Conservation (phyloP, 2,113 vertebrate species). For the Hypomesus transpacificus region DNA sequence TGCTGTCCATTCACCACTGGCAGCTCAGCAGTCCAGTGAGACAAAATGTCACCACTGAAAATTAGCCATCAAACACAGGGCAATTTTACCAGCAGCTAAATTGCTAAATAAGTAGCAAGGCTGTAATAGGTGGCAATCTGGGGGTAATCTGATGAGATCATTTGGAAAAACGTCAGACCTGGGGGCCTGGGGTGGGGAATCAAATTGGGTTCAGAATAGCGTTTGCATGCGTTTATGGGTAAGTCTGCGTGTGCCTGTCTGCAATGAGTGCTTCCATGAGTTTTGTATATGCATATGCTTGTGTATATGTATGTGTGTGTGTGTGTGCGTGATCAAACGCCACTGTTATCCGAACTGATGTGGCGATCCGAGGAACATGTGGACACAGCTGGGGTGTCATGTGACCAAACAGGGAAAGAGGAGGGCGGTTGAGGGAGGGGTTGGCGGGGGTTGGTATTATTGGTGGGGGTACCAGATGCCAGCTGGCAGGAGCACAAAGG, state of each 20-base stretch:
- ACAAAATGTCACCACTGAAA: conserved; percentile 71
- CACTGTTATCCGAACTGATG: conserved; percentile 79
- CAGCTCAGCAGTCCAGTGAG: conserved; percentile 50
- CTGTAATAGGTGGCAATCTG: conserved; percentile 80
- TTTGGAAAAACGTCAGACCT: conserved; percentile 72
- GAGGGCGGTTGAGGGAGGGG: neutral
- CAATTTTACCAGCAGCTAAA: conserved; percentile 72
- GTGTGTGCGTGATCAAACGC: conserved; percentile 75
- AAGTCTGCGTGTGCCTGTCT: neutral
- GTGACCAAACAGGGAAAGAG: conserved; percentile 81
- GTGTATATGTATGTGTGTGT: neutral
- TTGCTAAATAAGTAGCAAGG: conserved; percentile 77
- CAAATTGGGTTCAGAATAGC: conserved; percentile 15
- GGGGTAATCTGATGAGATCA: conserved; percentile 84
- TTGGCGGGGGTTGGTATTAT: conserved; percentile 44
- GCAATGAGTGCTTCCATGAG: neutral
- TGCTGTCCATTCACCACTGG: conserved; percentile 58
- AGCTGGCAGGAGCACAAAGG: conserved; percentile 73
- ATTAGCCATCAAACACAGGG: conserved; percentile 66
- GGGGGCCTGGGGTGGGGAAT: conserved; percentile 49
- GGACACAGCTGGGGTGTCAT: conserved; percentile 94
- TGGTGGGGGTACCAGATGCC: conserved; percentile 33
- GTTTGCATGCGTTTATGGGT: conserved; percentile 19
- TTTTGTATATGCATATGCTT: neutral
- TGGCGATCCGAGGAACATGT: conserved; percentile 81